Conservation (phyloP, 2,797 vertebrate species). For the Harpagifer antarcticus region DNA sequence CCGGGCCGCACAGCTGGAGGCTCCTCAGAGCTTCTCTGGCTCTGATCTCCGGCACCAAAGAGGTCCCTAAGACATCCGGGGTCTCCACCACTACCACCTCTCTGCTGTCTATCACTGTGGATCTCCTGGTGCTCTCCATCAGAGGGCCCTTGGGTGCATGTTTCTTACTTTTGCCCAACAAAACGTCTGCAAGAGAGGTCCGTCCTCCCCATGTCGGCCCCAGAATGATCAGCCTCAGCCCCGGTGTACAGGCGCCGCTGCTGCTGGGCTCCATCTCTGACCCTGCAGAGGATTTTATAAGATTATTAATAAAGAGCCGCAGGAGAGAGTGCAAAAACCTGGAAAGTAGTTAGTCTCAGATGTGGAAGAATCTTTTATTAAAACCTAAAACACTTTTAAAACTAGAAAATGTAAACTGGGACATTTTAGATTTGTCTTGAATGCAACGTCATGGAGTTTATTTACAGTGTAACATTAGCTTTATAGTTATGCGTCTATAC, state of each 20-base stretch:
- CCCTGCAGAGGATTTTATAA: constrained; percentile 44
- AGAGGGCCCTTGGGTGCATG: not conserved
- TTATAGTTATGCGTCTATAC: too few species aligned
- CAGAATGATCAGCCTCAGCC: constrained; percentile 74
- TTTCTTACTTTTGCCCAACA: constrained; percentile 53
- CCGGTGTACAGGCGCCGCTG: constrained; percentile 27
- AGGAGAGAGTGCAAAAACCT: not conserved
- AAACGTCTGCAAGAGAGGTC: constrained; percentile 57
- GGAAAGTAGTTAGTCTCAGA: too few species aligned
- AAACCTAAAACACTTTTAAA: too few species aligned
- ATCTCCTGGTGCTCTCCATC: constrained; percentile 57
- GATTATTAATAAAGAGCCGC: too few species aligned
- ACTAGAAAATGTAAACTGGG: too few species aligned
- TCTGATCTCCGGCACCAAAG: constrained; percentile 47
- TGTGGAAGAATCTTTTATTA: too few species aligned
- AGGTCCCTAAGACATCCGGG: constrained; percentile 73
- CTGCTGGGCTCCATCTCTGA: not conserved
- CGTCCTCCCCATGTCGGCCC: constrained; percentile 66
- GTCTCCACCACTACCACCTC: constrained; percentile 74
- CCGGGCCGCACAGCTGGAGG: constrained; percentile 75
- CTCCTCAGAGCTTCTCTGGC: constrained; percentile 77
- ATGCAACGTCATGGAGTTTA: too few species aligned
- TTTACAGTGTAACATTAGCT: too few species aligned
- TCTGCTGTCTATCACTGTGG: constrained; percentile 44
- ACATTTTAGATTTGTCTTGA: too few species aligned